phyloP scores from a whole-genome alignment of 2,888 invertebrate species.

The Campoplex capitator region DNA sequence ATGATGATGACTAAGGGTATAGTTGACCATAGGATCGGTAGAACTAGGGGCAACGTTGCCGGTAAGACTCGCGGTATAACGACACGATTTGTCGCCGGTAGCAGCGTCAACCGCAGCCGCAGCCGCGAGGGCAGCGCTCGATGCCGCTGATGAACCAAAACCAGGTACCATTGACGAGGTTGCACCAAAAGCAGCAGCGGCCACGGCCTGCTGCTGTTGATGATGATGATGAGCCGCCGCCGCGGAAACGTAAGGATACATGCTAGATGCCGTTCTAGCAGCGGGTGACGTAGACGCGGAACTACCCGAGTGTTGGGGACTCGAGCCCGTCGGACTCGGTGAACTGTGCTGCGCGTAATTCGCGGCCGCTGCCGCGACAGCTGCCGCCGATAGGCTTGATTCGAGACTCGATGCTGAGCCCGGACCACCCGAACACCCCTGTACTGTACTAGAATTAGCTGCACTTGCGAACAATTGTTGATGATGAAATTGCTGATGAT shows the following conservation, averaged over 20 bases:
- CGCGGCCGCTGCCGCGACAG: constrained; percentile 90
- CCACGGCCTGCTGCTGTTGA: constrained; percentile 89
- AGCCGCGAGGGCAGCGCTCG: constrained; percentile 86
- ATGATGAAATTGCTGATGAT: constrained; percentile 92
- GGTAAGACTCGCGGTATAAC: constrained; percentile 89
- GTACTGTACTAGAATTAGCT: constrained; percentile 91
- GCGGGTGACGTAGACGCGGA: constrained; percentile 88
- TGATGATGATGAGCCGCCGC: constrained; percentile 89
- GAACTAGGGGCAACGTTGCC: constrained; percentile 87
- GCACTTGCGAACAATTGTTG: constrained; percentile 89
- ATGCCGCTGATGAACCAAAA: constrained; percentile 86
- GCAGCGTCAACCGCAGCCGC: constrained; percentile 88
- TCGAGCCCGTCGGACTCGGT: constrained; percentile 89
- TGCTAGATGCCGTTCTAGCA: constrained; percentile 88
- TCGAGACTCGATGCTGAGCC: constrained; percentile 89
- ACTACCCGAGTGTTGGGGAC: constrained; percentile 89
- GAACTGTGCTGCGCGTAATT: constrained; percentile 88
- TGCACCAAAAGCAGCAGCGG: constrained; percentile 88
- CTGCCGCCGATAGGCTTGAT: constrained; percentile 88
- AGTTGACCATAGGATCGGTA: constrained; percentile 92
- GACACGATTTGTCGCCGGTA: constrained; percentile 92
- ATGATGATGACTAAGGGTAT: constrained; percentile 91
- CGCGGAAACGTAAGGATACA: constrained; percentile 96
- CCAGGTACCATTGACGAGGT: constrained; percentile 88
- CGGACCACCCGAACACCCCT: constrained; percentile 87